Evolutionary conservation across 1,140 invertebrate genomes (phyloP).

Genomic region (Paraescarpia echinospica): DNA sequence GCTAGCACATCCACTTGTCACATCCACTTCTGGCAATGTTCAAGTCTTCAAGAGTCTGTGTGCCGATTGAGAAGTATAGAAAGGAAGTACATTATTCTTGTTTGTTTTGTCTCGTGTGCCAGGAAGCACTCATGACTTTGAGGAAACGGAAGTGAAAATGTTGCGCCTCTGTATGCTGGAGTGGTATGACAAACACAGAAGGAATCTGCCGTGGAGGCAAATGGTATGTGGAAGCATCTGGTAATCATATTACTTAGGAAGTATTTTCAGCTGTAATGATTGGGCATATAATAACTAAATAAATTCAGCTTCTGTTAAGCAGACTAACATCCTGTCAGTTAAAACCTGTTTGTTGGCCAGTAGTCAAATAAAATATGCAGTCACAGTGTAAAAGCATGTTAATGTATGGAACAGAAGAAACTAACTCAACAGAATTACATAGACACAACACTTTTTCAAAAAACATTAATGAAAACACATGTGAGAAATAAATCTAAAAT

Average conservation of each 20-base stretch:
- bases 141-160: slow-evolving; percentile 36
- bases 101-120: background rate
- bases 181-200: slow-evolving; percentile 57
- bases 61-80: background rate
- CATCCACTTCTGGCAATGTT: background rate
- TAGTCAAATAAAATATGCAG: background rate
- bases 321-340: background rate
- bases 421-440: no score
- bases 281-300: background rate
- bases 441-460: no score
- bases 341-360: background rate
- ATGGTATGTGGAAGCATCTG: slow-evolving; percentile 32
- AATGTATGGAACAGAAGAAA: no score
- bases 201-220: slow-evolving; percentile 57
- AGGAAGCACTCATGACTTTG: slow-evolving; percentile 36
- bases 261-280: background rate
- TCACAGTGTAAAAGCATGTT: no score
- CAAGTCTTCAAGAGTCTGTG: background rate
- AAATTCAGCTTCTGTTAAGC: background rate
- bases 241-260: slow-evolving; percentile 17
- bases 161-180: slow-evolving; percentile 41
- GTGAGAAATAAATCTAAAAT: no score
- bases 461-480: no score
- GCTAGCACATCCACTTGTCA: background rate
- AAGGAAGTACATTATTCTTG: background rate